Base-by-base conservation (phyloP, 1,140 invertebrate species). In the Caenorhabditis remanei region DNA sequence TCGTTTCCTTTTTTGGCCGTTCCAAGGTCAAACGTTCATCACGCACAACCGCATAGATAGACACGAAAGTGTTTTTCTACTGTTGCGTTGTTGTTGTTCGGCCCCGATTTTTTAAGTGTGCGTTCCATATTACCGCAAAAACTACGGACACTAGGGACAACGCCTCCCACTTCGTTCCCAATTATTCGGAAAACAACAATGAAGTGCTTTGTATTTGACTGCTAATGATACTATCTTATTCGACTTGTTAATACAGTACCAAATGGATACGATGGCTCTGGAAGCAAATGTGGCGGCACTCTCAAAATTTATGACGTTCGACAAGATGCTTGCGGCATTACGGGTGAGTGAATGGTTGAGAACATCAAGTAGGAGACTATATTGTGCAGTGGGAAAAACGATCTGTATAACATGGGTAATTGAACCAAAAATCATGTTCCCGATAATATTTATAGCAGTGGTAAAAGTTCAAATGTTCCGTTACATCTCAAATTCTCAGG, bases 51-150 rank as follows among this genome's bases (percentile, higher is more conserved):
- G 16, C n/a, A 79, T 79, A 79, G 46, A 79, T 24, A 79, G 43
- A 79, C 4, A 53, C 63, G 41, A 79, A 63, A 53, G n/a, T 79
- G 50, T 50, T 79, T 43, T 48, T 14, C n/a, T 7, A 19, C 24
- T 48, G 40, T 32, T 32, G 32, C 32, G 32, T 32, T 79, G 71
- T 32, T 79, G 71, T 50, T 50, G 71, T 79, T 79, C 71, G 71
- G 19, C 71, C 71, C 46, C 65, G 65, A 79, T 79, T 79, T 79
- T 79, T 79, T 50, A 79, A 79, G 71, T 79, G 71, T 71, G 65
- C 24, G 71, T 79, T 79, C 71, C 71, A 79, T 79, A 79, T 79
- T 79, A 79, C 71, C 71, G 71, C 71, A 79, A 79, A 79, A 79
- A 79, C 71, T 21, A 19, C 61, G 61, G 61, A 63, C 61, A 24